A percentile compares a stretch with the other conserved stretches of the same genome.
Evolutionary conservation across 2,797 vertebrate genomes (phyloP).

Genomic region (Bucorvus abyssinicus): DNA sequence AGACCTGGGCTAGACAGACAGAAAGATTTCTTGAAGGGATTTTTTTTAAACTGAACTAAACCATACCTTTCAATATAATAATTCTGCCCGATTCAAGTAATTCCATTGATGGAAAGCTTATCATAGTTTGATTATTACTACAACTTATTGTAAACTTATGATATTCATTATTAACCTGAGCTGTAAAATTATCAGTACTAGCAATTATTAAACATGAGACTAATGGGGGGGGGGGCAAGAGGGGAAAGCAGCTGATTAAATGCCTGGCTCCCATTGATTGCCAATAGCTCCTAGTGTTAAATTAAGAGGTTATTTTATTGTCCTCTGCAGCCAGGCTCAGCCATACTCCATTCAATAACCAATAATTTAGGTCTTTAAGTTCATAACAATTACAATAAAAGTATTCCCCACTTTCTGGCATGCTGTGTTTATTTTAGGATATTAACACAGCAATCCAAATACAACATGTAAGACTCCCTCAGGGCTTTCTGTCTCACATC

Average conservation of each 20-base stretch:
- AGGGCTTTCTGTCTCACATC: slow-evolving; percentile 63
- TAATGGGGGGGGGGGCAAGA: not conserved
- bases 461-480: slow-evolving; percentile 55
- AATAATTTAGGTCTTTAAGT: slow-evolving; percentile 41
- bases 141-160: not conserved
- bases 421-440: slow-evolving; percentile 62
- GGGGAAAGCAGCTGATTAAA: slow-evolving; percentile 14
- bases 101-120: not conserved
- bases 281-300: slow-evolving; percentile 30
- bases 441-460: slow-evolving; percentile 58
- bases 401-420: slow-evolving; percentile 40
- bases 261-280: slow-evolving; percentile 18
- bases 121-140: not conserved
- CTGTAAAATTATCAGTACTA: not conserved
- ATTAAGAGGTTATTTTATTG: slow-evolving; percentile 47
- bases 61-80: not conserved
- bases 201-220: not conserved
- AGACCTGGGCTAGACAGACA: not conserved
- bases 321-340: slow-evolving; percentile 22
- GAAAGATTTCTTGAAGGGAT: not conserved
- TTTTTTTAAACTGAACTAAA: not conserved
- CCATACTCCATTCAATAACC: slow-evolving; percentile 40
- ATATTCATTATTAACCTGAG: not conserved
- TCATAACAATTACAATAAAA: slow-evolving; percentile 58
- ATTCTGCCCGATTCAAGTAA: not conserved